Base-by-base conservation (phyloP, 2,113 vertebrate genomes). In the Pyrgilauda ruficollis region DNA sequence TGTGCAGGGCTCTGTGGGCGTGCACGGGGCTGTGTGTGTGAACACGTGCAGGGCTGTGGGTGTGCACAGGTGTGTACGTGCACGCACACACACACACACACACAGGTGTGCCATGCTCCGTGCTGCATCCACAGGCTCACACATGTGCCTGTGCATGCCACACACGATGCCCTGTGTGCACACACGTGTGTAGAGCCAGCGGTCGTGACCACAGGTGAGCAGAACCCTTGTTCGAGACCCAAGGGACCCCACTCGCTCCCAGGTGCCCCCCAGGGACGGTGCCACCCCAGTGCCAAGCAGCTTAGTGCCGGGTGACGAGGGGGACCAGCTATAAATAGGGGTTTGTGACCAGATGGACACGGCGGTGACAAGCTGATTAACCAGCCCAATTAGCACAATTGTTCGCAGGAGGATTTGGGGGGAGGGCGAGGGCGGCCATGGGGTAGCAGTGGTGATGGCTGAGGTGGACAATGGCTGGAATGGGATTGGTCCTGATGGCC, bases 361-460 rank as follows among this genome's bases (percentile, higher is more conserved):
- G 11, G 84, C 6, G 31, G 63, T 76, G 87, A 76, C 94, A 95
- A 96, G 96, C 96, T 90, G 98, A 94, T 98, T 97, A 98, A 90
- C 50, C 31, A 84, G 73, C 77, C 90, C 58, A 97, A 97, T 97
- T 93, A 98, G 95, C 59, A 8, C 49, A 46, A 90, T 84, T 78
- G 96, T 93, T 95, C 13, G 33, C 55, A 19, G 84, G 19, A 53
- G 92, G 96, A 96, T 97, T 96, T 96, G 89, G 68, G 2, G 31
- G 67, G 18, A 41, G 59, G 75, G 59, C 46, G 59, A 84, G 47
- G 53, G 27, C 1, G 23, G 37, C 59, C 1, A 1, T 66, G 43
- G 50, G 31, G 67, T 23, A 28, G 59, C 20, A 8, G 28, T 3
- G 28, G 39, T 5, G 53, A n/a, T n/a, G 53, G 53, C 1, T 22